Evolutionary conservation across 2,797 vertebrate species (phyloP).

Genomic region (Limnodromus scolopaceus): DNA sequence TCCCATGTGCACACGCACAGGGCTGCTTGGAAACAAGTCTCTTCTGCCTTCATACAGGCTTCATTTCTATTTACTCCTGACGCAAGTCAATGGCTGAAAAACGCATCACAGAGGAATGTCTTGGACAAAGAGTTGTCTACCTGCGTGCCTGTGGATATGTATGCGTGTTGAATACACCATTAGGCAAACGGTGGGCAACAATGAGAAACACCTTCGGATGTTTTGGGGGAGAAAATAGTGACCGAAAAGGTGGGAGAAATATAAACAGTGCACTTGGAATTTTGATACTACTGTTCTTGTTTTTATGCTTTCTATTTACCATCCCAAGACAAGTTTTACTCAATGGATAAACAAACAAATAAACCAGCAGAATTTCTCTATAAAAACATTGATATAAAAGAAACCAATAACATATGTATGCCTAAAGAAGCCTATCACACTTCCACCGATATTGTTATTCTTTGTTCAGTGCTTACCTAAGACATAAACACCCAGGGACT

Average conservation of each 20-base stretch:
- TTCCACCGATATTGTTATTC: background rate
- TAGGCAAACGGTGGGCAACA: constrained; percentile 1
- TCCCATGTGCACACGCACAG: rapidly evolving
- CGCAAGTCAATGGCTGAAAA: background rate
- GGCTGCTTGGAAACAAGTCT: background rate
- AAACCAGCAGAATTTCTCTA: background rate
- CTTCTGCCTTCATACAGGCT: background rate
- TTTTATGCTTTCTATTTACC: background rate
- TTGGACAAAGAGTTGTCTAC: background rate
- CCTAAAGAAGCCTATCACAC: background rate
- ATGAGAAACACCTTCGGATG: background rate
- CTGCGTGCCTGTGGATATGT: background rate
- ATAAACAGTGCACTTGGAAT: background rate
- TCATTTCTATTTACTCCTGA: background rate
- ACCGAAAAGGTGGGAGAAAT: background rate
- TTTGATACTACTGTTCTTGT: background rate
- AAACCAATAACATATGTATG: background rate
- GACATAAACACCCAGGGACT: background rate
- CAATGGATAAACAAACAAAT: background rate
- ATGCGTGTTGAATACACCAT: background rate
- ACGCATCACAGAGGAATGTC: background rate
- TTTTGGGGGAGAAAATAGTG: background rate
- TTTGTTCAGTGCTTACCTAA: background rate
- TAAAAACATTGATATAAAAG: background rate
- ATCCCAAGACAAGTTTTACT: background rate